phyloP scores from a whole-genome alignment of 1,140 invertebrate genomes.

The Sycophaga agraensis region DNA sequence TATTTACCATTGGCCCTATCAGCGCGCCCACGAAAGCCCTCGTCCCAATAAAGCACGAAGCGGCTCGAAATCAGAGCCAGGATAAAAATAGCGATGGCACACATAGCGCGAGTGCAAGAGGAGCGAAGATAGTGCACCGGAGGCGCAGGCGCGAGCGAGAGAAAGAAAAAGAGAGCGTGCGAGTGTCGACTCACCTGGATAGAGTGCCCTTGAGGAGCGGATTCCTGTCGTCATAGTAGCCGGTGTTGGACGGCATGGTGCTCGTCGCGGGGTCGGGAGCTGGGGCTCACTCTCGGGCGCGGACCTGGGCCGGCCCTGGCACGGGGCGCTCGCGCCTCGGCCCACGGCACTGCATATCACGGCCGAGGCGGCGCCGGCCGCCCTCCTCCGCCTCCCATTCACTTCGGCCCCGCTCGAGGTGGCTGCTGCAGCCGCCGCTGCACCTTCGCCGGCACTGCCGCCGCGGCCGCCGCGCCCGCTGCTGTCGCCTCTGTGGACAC shows the following conservation, averaged over 20 bases:
- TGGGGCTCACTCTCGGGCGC: not conserved
- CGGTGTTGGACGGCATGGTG: slow-evolving; percentile 52
- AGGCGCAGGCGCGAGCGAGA: not conserved
- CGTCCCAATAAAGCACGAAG: no score
- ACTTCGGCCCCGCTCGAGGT: slow-evolving; percentile 47
- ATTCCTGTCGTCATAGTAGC: slow-evolving; percentile 60
- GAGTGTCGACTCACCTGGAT: slow-evolving; percentile 50
- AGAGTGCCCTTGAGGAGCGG: slow-evolving; percentile 59
- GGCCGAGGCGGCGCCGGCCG: slow-evolving; percentile 50
- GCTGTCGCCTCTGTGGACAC: not conserved
- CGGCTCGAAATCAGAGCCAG: no score
- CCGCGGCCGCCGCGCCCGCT: not conserved
- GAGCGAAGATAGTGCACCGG: not conserved
- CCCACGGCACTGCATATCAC: slow-evolving; percentile 57
- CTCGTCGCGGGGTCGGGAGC: slow-evolving; percentile 27
- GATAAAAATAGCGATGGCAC: no score
- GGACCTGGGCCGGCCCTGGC: slow-evolving; percentile 38
- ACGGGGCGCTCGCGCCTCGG: slow-evolving; percentile 50
- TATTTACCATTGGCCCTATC: no score
- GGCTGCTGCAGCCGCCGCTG: slow-evolving; percentile 46
- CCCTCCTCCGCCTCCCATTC: slow-evolving; percentile 53
- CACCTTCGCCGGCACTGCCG: slow-evolving; percentile 47
- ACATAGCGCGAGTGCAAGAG: no score
- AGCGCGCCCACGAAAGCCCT: no score
- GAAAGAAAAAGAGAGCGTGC: not conserved